phyloP scores from a whole-genome alignment of 2,888 invertebrate genomes.

The Rotaria sp. region DNA sequence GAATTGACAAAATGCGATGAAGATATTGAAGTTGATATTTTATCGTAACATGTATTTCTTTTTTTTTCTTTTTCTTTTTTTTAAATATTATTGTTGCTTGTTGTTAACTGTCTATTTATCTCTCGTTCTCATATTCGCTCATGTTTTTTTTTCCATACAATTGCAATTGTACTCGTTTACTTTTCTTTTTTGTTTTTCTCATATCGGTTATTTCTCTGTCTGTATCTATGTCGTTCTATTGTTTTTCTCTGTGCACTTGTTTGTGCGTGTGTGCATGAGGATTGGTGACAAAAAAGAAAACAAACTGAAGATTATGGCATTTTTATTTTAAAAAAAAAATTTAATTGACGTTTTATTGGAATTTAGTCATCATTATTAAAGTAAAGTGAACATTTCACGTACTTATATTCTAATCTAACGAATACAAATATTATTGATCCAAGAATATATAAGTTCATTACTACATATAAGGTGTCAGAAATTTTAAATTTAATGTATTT shows the following conservation, averaged over 20 bases:
- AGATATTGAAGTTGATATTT: constrained; percentile 38
- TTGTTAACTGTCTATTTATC: not conserved
- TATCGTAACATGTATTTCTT: not conserved
- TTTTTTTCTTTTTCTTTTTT: not conserved
- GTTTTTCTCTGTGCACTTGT: constrained; percentile 4
- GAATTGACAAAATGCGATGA: constrained; percentile 36
- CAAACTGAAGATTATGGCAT: not conserved
- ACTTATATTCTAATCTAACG: not conserved
- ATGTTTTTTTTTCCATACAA: not conserved
- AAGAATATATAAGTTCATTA: no score
- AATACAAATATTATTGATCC: no score
- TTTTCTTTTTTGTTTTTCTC: not conserved
- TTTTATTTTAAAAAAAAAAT: not conserved
- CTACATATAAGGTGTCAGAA: no score
- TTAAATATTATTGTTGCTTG: not conserved
- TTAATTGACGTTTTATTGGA: not conserved
- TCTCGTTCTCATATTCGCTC: not conserved
- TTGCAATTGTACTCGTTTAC: not conserved
- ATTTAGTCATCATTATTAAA: not conserved
- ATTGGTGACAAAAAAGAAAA: constrained; percentile 4
- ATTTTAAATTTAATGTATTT: no score
- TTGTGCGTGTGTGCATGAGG: not conserved
- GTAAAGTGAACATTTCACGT: not conserved
- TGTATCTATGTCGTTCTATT: not conserved
- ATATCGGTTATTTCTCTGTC: not conserved